phyloP scores from a whole-genome alignment of 1,140 invertebrate genomes.

The Antheraea mylitta region DNA sequence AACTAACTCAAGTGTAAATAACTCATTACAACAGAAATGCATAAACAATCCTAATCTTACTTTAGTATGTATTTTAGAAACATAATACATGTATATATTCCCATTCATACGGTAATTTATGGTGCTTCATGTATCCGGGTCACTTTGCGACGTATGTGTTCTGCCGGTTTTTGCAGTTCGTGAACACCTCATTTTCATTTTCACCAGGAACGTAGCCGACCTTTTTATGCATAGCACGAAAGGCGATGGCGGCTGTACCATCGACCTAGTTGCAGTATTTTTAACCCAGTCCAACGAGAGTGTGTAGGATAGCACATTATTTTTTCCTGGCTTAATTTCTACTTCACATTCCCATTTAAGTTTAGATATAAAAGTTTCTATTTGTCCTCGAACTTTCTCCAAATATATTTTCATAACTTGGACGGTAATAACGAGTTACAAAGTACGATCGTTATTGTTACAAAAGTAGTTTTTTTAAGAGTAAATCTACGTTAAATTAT shows the following conservation, averaged over 20 bases:
- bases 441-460: not conserved
- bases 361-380: no score
- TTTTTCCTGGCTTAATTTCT: not conserved
- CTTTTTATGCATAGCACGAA: conserved; percentile 26
- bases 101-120: conserved; percentile 12
- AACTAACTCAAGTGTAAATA: not conserved
- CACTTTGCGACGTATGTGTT: conserved; percentile 11
- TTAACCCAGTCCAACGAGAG: conserved; percentile 8
- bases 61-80: not conserved
- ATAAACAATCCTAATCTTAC: not conserved
- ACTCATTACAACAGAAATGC: not conserved
- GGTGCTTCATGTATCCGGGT: conserved; percentile 23
- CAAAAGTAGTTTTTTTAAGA: no score
- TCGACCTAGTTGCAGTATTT: conserved; percentile 16
- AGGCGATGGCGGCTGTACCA: conserved; percentile 14
- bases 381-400: no score
- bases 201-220: conserved; percentile 23
- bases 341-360: no score
- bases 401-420: no score
- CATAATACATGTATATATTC: not conserved
- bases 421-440: not conserved
- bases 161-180: conserved; percentile 13
- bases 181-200: conserved; percentile 29
- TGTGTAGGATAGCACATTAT: conserved; percentile 5
- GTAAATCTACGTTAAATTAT: no score